Base-by-base conservation (phyloP, 1,140 invertebrate species). In the Tetramorium parvispinum region DNA sequence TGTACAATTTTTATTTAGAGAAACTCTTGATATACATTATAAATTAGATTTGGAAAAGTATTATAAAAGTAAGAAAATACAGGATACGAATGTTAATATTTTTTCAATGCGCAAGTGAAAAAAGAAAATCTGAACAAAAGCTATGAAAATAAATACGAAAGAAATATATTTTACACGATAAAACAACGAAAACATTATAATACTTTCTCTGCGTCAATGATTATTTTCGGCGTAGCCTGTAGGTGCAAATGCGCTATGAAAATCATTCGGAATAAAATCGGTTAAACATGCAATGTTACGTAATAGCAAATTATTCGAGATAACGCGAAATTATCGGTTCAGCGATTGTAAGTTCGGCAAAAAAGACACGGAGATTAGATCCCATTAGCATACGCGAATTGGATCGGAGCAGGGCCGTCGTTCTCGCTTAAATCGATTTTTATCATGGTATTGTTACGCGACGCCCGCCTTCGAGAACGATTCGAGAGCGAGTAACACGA, bases 241-340 rank as follows among this genome's bases (percentile, higher is more conserved):
- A 16, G 46, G 1, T 40, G 61, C 51, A 51, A 55, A 11, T 21
- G 4, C n/a, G 53, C 18, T 13, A 27, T 40, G 4, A 83, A 59
- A 73, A 53, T 73, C 79, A 82, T n/a, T 83, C n/a, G 18, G 5
- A 59, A 75, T 73, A 27, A 83, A 46, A 61, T 24, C 53, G 40
- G 53, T 75, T 73, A 75, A 71, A 87, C 89, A 90, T 76, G 89
- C 89, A 65, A 90, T 43, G 57, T 46, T 55, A 59, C n/a, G 24
- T 85, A 85, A 88, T 82, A 78, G 83, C 82, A 88, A 85, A 88
- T 90, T 89, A 90, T 79, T 86, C 65, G 51, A 55, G 81, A 86
- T 91, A 91, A 85, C 86, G 81, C 8, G 73, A 43, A 73, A 90
- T 91, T 90, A 91, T 86, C 76, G 65, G 18, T 40, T 65, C 61